A percentile compares a stretch with the other conserved stretches of the same genome.
Conservation (phyloP, 2,888 invertebrate species). For the Monochamus alternatus region DNA sequence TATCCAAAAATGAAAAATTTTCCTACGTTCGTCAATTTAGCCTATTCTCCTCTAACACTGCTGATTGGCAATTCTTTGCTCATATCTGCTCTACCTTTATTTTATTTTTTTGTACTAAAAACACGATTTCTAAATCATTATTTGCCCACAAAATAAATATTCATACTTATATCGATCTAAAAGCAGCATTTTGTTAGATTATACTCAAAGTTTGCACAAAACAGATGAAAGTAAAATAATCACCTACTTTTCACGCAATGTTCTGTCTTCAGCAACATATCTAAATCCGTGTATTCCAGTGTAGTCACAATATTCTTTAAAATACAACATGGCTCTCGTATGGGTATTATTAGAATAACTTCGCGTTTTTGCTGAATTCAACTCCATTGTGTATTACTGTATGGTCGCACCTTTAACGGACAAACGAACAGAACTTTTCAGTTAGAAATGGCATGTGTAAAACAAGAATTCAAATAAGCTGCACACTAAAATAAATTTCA, state of each 20-base stretch:
- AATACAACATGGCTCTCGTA: constrained; percentile 45
- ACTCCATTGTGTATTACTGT: background rate
- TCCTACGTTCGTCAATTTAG: too few relatives aligned
- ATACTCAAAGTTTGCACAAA: too few relatives aligned
- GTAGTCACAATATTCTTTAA: constrained; percentile 62
- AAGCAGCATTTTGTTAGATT: too few relatives aligned
- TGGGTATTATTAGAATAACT: background rate
- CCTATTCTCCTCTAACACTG: too few relatives aligned
- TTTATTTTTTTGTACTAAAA: too few relatives aligned
- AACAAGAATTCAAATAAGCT: background rate
- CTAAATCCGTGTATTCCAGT: constrained; percentile 66
- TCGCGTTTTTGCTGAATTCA: background rate
- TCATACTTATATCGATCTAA: too few relatives aligned
- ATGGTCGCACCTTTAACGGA: background rate
- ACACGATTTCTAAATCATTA: too few relatives aligned
- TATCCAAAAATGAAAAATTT: too few relatives aligned
- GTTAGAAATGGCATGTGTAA: background rate
- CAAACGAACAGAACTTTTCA: background rate
- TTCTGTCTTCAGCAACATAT: constrained; percentile 64
- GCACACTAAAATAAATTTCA: constrained; percentile 1
- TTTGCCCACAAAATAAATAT: too few relatives aligned
- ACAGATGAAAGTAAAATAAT: background rate
- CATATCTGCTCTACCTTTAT: too few relatives aligned
- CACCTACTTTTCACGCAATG: constrained; percentile 60
- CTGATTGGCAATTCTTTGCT: too few relatives aligned